Conservation (phyloP, 2,797 vertebrate species). For the Falco concolor region DNA sequence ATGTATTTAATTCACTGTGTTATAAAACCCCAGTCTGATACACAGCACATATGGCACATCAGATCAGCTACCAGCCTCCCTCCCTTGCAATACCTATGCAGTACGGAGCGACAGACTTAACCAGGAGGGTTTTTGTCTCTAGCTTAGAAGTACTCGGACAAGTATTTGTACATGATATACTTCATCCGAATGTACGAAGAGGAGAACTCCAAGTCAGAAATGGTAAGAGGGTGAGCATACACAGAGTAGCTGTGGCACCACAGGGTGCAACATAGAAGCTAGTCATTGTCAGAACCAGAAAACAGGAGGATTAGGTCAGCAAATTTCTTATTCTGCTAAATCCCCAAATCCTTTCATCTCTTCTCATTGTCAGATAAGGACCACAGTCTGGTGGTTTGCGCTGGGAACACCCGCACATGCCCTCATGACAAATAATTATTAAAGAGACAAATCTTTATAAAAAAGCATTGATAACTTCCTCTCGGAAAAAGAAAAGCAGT, state of each 20-base stretch:
- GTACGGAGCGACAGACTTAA: neutral
- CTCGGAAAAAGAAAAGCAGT: neutral
- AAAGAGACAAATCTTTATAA: neutral
- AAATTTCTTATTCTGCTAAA: constrained; percentile 23
- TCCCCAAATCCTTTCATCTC: constrained; percentile 38
- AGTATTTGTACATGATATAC: neutral
- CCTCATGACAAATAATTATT: neutral
- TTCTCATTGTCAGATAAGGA: neutral
- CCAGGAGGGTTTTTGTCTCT: neutral
- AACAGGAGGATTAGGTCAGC: constrained; percentile 15
- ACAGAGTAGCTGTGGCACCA: neutral
- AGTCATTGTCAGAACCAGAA: neutral
- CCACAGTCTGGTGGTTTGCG: neutral
- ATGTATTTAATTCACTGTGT: neutral
- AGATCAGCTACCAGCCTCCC: neutral
- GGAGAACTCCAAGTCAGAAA: neutral
- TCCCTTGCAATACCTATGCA: neutral
- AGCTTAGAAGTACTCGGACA: neutral
- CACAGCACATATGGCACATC: neutral
- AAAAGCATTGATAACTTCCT: neutral
- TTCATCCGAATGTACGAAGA: neutral
- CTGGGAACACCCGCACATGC: neutral
- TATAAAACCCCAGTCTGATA: neutral
- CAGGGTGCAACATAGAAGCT: neutral
- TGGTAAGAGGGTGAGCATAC: neutral